Percentiles rank a stretch among this genome's conserved stretches.
These are phyloP conservation scores for Halichondria panicea DNA, from an alignment of 37 sponge, comb jelly and placozoan species.

Conservation along the genomic window DNA sequence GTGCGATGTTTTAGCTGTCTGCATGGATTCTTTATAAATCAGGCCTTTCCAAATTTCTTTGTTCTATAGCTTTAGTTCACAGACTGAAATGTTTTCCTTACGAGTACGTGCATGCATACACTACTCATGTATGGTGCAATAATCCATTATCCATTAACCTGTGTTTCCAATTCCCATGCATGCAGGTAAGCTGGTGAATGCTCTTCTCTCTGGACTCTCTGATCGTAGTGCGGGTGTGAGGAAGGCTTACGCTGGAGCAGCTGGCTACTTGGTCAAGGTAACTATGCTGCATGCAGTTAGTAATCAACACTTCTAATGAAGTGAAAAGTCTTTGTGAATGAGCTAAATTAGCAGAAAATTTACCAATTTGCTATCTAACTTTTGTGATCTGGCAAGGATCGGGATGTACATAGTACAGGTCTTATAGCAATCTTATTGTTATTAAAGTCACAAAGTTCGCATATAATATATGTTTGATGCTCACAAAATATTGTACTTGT, in stretches of 20 bases:
- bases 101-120: no score
- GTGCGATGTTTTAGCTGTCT: neutral
- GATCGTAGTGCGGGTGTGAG: constrained; percentile 66
- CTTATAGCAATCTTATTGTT: no score
- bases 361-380: neutral
- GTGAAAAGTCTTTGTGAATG: neutral
- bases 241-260: constrained; percentile 66
- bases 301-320: neutral
- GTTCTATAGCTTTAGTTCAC: no score
- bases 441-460: no score
- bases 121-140: neutral
- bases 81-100: no score
- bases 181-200: constrained; percentile 68
- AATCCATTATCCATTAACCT: neutral
- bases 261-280: constrained; percentile 72
- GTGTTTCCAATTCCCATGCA: neutral
- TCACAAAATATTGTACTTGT: neutral
- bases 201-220: constrained; percentile 48
- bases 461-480: no score
- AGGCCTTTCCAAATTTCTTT: no score
- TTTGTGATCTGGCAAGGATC: no score
- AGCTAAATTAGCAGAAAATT: neutral
- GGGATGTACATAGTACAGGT: no score
- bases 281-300: neutral
- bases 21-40: no score